Evolutionary conservation across 37 sponge, comb jelly and placozoan genomes (phyloP), one percentile per base, ranked within the genome.

Genomic region (Spongilla lacustris): DNA sequence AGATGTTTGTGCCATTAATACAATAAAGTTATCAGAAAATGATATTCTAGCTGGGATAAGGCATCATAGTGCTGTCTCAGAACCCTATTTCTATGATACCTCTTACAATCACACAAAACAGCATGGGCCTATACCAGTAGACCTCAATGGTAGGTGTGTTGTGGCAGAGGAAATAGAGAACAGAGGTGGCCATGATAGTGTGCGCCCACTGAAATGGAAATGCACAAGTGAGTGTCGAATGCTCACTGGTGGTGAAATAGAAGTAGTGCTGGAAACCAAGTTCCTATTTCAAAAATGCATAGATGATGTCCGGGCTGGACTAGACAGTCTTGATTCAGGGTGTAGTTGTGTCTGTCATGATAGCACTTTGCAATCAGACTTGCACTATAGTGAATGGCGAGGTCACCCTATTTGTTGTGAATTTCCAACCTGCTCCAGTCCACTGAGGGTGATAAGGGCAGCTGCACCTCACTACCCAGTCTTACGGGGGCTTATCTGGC

Each of bases 201-300:
- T 46, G 41, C 77, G 77, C 2, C 68, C 81, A 21, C 49, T 58
- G 58, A 50, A 27, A 19, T 80, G 81, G 81, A 80, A 80, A 33
- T 80, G 80, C 68, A 67, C 80, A 31, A 25, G 23, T 4, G 80
- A n/a, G n/a, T n/a, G n/a, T n/a, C n/a, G n/a, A n/a, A n/a, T n/a
- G n/a, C n/a, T n/a, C n/a, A n/a, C n/a, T n/a, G n/a, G n/a, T n/a
- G n/a, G n/a, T n/a, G n/a, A n/a, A 67, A 35, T 80, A 77, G 67
- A 67, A 37, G 5, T 91, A 84, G 50, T 83, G 79, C 29, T 33
- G 87, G 29, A 83, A 87, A 78, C 83, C 82, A 27, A 68, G 71
- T 0, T 75, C 83, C 23, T 68, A 67, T 33, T 80, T 75, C 24
- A n/a, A 76, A 38, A 87, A 83, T 21, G 8, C 2, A 29, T 74